Evolutionary conservation across 2,113 vertebrate genomes (phyloP), one percentile per base, ranked within the genome.

Genomic region (Elaphurus davidianus): DNA sequence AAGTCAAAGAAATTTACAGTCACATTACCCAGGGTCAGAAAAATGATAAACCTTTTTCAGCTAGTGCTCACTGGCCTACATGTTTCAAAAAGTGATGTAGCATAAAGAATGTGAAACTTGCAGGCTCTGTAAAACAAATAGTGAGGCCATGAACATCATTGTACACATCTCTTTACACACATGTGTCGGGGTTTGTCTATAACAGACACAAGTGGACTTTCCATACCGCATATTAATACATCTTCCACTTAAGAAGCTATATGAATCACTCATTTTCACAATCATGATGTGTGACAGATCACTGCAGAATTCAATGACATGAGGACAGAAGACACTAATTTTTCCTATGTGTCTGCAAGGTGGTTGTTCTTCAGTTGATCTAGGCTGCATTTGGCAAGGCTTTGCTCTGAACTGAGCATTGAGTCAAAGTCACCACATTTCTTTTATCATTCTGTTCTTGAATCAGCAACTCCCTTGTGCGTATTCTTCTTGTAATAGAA

Each of bases 121-220:
- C 13, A 36, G 2, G 0, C 57, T 64, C 13, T 76, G 14, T 6
- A 87, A 15, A n/a, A 47, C 8, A 84, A 90, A 21, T 7, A 60
- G 2, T 30, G 47, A 6, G 43, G 10, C 36, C 19, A 28, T 55
- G 21, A 92, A 59, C 17, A 52, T 60, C n/a, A 40, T 16, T 96
- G 91, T 55, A 60, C 9, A 14, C n/a, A 40, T 86, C 43, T 87
- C 60, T 15, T 33, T 47, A 62, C 0, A 57, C 1, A 7, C 57
- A n/a, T 2, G 0, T 43, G 16, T 7, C 0, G 79, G 33, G 14
- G 4, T 47, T 33, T 62, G 1, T 87, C 28, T 47, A 78, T 17
- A 28, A 94, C 45, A 30, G 33, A 59, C 19, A 78, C 30, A 91
- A 40, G 52, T 50, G 15, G 10, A 91, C 71, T 64, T 50, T 11